These are phyloP conservation scores for Dinomys branickii DNA, from an alignment of 2,113 vertebrate genomes.

Conservation along the genomic window DNA sequence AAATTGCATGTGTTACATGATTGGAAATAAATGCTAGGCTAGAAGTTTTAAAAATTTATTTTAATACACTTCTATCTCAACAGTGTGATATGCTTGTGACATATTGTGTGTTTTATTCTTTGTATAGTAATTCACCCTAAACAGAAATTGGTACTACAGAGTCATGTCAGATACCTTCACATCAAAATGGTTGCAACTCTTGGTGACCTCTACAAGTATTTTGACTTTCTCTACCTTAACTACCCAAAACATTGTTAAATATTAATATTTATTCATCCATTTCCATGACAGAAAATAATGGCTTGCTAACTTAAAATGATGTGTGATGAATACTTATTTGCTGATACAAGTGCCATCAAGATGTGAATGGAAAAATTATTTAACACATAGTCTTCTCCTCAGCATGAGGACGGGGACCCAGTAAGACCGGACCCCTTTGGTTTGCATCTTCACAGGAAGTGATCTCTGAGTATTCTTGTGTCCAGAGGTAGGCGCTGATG, in stretches of 20 bases:
- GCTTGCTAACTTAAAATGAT: not conserved
- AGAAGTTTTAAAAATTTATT: not conserved
- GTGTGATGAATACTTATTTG: not conserved
- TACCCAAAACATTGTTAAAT: not conserved
- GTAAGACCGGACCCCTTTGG: not conserved
- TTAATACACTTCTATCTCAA: not conserved
- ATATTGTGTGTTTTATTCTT: not conserved
- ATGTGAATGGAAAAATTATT: not conserved
- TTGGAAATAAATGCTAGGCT: not conserved
- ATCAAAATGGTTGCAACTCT: not conserved
- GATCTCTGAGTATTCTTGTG: not conserved
- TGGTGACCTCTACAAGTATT: not conserved
- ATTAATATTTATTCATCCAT: not conserved
- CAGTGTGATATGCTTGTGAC: not conserved
- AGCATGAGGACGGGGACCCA: not conserved
- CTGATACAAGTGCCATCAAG: not conserved
- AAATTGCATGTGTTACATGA: not conserved
- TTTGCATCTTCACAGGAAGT: rapidly evolving
- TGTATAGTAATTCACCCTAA: not conserved
- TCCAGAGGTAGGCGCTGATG: not conserved
- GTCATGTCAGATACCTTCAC: not conserved
- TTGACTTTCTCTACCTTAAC: not conserved
- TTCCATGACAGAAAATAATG: not conserved
- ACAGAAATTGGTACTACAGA: not conserved
- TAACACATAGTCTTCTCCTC: not conserved